A percentile compares a stretch with the other conserved stretches of the same genome.
phyloP scores from a whole-genome alignment of 2,113 vertebrate genomes.

The Micronisus gabar region DNA sequence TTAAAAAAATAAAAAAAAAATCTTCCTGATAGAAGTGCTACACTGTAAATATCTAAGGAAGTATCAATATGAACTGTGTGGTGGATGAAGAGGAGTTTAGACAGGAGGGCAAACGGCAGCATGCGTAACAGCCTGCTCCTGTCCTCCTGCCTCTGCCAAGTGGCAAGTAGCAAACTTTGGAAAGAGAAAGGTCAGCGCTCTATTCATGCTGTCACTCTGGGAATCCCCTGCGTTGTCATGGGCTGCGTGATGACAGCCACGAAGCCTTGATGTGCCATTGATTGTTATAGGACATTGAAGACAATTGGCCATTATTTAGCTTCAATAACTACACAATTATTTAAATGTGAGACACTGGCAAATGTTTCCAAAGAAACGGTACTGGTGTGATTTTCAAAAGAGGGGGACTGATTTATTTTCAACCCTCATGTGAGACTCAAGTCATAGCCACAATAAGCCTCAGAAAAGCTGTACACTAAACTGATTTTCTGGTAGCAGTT shows the following conservation, averaged over 20 bases:
- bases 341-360: constrained; percentile 26
- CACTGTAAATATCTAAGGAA: fast-evolving
- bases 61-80: fast-evolving
- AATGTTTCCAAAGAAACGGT: constrained; percentile 20
- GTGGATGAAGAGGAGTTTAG: background rate
- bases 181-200: background rate
- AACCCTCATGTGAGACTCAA: constrained; percentile 13
- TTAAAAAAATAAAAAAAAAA: background rate
- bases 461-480: constrained; percentile 34
- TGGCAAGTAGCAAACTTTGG: background rate
- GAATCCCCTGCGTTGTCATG: constrained; percentile 10
- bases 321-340: constrained; percentile 40
- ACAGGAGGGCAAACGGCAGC: background rate
- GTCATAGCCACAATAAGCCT: constrained; percentile 39
- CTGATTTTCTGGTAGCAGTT: constrained; percentile 21
- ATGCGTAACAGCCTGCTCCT: background rate
- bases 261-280: constrained; percentile 19
- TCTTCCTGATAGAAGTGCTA: background rate
- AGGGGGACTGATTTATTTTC: constrained; percentile 22
- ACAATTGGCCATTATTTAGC: constrained; percentile 54
- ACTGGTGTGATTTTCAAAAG: background rate
- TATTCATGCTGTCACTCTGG: constrained; percentile 41
- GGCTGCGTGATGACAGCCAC: background rate
- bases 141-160: background rate
- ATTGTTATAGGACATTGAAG: background rate